Percentiles rank a stretch among this genome's conserved stretches.
These are phyloP conservation scores for Andricus curvator DNA, from an alignment of 2,888 invertebrate genomes.

Conservation along the genomic window DNA sequence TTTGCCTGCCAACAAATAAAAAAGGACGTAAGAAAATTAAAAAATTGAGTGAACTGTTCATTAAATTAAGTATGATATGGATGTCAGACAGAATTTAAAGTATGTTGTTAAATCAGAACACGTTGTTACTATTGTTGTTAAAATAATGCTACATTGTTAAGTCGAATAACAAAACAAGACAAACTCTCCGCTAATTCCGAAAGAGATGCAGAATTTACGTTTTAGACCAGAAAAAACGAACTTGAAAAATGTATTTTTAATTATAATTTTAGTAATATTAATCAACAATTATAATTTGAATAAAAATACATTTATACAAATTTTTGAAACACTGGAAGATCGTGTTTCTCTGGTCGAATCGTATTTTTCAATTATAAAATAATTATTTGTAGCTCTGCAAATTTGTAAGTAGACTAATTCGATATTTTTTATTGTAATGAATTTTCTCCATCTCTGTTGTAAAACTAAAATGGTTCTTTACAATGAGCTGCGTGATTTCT, in stretches of 20 bases:
- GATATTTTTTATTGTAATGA: neutral
- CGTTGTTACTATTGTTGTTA: conserved; percentile 75
- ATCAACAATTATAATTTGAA: neutral
- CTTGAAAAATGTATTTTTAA: neutral
- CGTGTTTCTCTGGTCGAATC: neutral
- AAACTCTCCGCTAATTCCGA: neutral
- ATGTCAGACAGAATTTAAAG: conserved; percentile 48
- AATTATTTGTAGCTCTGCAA: neutral
- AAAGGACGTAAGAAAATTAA: neutral
- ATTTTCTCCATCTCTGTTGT: neutral
- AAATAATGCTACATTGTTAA: conserved; percentile 70
- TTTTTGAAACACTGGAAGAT: neutral
- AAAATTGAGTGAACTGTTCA: neutral
- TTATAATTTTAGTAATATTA: neutral
- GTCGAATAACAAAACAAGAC: conserved; percentile 47
- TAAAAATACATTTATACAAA: neutral
- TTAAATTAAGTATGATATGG: neutral
- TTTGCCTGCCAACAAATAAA: neutral
- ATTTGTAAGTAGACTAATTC: neutral
- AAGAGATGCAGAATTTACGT: neutral
- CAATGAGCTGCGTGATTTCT: neutral
- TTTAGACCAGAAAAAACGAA: neutral
- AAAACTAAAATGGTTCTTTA: neutral
- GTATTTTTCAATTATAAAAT: neutral
- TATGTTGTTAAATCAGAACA: conserved; percentile 66